phyloP scores from a whole-genome alignment of 2,113 vertebrate genomes.

The Heliornis fulica region DNA sequence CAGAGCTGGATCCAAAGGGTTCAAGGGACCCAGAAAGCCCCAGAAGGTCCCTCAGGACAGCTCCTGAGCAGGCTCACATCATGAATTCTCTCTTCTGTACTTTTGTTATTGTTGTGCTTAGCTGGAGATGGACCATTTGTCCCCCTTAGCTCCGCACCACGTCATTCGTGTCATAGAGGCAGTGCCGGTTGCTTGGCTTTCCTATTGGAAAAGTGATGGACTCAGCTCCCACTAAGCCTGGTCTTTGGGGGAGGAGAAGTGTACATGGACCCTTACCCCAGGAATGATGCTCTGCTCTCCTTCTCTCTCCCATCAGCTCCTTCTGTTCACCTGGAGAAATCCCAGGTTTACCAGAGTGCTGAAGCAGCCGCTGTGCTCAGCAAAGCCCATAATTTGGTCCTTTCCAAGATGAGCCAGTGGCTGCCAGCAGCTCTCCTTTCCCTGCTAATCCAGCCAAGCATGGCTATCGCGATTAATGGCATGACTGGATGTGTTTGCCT shows the following conservation, averaged over 20 bases:
- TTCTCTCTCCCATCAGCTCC: not conserved
- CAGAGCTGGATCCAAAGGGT: not conserved
- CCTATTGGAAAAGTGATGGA: not conserved
- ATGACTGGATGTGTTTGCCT: not conserved
- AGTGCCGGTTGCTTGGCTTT: not conserved
- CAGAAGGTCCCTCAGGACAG: not conserved
- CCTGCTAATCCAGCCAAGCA: not conserved
- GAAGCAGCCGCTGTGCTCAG: not conserved
- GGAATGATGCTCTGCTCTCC: not conserved
- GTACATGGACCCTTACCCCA: not conserved
- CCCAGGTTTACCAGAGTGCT: not conserved
- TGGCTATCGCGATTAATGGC: not conserved
- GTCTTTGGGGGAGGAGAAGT: not conserved
- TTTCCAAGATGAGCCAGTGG: not conserved
- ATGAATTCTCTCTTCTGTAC: constrained; percentile 43
- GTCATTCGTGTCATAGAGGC: constrained; percentile 18
- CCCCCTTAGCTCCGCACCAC: not conserved
- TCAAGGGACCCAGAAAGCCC: constrained; percentile 2
- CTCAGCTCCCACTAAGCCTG: not conserved
- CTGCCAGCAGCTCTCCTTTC: not conserved
- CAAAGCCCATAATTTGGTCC: not conserved
- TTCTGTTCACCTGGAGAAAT: not conserved
- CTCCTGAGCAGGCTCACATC: not conserved
- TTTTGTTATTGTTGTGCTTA: constrained; percentile 11
- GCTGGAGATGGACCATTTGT: not conserved